phyloP scores from a whole-genome alignment of 2,888 invertebrate species.

The Alentia gelatinosa region DNA sequence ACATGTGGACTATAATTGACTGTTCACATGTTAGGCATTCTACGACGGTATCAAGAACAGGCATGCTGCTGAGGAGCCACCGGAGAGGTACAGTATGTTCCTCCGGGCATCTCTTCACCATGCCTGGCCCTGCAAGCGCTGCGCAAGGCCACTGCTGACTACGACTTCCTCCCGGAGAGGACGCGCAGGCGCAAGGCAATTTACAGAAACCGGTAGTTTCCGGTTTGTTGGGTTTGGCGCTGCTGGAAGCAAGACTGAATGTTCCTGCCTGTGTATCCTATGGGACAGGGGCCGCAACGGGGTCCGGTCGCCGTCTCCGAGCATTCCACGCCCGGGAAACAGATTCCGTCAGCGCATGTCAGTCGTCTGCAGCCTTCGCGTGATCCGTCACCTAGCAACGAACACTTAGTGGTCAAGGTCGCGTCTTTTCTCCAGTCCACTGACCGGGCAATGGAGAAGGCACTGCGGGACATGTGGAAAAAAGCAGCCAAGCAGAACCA shows the following conservation, averaged over 20 bases:
- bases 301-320: slow-evolving; percentile 67
- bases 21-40: not conserved
- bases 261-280: slow-evolving; percentile 80
- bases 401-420: not conserved
- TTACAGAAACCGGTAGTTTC: not conserved
- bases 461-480: too few relatives aligned
- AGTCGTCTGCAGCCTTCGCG: slow-evolving; percentile 67
- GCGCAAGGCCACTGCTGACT: not conserved
- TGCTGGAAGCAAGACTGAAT: not conserved
- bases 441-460: too few relatives aligned
- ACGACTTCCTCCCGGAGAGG: not conserved
- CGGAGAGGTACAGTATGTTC: not conserved
- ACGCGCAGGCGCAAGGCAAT: slow-evolving; percentile 14
- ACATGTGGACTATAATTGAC: not conserved
- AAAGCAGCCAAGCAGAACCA: too few relatives aligned
- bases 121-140: slow-evolving; percentile 14
- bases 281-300: slow-evolving; percentile 83
- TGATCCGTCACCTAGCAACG: slow-evolving; percentile 58
- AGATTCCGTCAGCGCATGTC: slow-evolving; percentile 87
- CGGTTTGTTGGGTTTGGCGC: not conserved
- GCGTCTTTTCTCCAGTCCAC: too few relatives aligned
- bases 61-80: not conserved
- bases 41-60: not conserved
- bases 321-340: slow-evolving; percentile 84
- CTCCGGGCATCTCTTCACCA: not conserved